These are phyloP conservation scores for Halcyon smyrnensis DNA, from an alignment of 2,797 vertebrate species.

Conservation along the genomic window DNA sequence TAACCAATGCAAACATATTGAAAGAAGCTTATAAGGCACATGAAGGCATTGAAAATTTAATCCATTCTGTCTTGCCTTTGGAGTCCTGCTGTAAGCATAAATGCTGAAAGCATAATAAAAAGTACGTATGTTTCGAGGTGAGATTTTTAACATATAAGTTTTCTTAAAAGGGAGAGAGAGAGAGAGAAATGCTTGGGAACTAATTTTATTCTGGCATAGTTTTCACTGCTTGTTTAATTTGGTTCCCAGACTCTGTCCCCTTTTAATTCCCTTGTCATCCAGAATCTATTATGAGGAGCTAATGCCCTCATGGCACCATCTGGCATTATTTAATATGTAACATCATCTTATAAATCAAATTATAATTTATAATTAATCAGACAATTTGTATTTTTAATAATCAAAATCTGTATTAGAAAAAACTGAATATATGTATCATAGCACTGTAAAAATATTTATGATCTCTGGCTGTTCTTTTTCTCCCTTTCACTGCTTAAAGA, in stretches of 20 bases:
- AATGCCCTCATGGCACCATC: constrained; percentile 72
- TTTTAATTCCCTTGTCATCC: constrained; percentile 62
- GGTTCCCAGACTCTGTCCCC: constrained; percentile 24
- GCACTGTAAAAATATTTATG: constrained; percentile 1
- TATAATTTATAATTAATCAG: constrained; percentile 78
- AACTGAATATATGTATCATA: neutral
- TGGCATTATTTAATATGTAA: constrained; percentile 77
- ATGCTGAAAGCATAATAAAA: neutral
- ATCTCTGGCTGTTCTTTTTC: neutral
- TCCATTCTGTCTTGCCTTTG: neutral
- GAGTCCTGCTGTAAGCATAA: neutral
- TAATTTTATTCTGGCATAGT: constrained; percentile 45
- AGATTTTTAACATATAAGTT: neutral
- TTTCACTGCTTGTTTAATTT: constrained; percentile 65
- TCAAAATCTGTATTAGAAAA: constrained; percentile 35
- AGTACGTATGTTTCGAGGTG: neutral
- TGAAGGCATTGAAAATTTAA: constrained; percentile 40
- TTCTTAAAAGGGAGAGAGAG: neutral
- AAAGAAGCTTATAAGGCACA: neutral
- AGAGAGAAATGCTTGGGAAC: neutral
- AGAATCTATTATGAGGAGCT: constrained; percentile 66
- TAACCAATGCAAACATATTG: neutral
- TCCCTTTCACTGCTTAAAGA: neutral
- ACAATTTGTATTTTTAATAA: constrained; percentile 70
- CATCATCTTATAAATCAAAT: constrained; percentile 77